Evolutionary conservation across 2,113 vertebrate genomes (phyloP).

Genomic region (Recurvirostra avosetta): DNA sequence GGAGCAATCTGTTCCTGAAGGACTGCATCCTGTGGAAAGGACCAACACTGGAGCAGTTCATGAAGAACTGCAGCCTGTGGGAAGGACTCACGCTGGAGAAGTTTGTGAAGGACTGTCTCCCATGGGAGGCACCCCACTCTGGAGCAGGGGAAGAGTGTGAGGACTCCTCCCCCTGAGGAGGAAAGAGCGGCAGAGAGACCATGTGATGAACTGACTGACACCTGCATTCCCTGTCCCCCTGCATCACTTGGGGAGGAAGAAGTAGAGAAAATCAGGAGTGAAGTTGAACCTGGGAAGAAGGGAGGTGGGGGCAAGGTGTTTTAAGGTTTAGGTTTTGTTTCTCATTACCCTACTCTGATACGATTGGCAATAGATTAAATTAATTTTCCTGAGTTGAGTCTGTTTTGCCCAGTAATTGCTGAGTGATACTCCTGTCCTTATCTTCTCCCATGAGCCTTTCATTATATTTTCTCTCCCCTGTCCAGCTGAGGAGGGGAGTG

Average conservation of each 20-base stretch:
- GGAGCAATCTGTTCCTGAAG: background rate
- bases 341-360: background rate
- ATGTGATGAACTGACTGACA: background rate
- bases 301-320: background rate
- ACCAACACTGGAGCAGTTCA: fast-evolving
- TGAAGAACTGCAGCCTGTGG: too few relatives aligned
- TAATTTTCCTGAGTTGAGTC: background rate
- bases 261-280: fast-evolving
- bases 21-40: background rate
- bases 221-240: fast-evolving
- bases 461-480: background rate
- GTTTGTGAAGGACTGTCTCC: background rate
- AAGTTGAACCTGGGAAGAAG: background rate
- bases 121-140: fast-evolving
- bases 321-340: background rate
- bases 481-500: background rate
- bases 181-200: fast-evolving
- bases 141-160: background rate
- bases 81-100: background rate
- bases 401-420: fast-evolving
- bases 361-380: background rate
- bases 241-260: fast-evolving
- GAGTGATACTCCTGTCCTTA: background rate
- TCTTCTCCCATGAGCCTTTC: fast-evolving
- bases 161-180: background rate